A percentile compares a stretch with the other conserved stretches of the same genome.
Evolutionary conservation across 2,113 vertebrate species (phyloP).

Genomic region (Indicator indicator): DNA sequence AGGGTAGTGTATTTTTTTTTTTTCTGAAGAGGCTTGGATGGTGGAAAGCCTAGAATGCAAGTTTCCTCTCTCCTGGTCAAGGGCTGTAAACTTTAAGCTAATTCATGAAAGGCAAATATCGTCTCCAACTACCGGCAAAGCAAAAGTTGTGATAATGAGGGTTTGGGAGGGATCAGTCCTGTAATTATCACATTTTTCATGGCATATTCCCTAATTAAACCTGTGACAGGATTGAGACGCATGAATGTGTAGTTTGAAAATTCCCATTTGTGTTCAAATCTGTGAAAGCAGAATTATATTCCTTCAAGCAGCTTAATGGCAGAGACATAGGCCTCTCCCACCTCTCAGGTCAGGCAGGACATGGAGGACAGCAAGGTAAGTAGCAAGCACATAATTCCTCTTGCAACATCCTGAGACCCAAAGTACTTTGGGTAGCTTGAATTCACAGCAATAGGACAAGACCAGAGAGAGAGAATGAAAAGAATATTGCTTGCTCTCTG

Average conservation of each 20-base stretch:
- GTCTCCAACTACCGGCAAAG: background rate
- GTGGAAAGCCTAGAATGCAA: background rate
- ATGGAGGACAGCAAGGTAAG: background rate
- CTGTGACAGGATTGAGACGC: background rate
- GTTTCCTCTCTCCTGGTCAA: background rate
- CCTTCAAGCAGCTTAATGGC: accelerated
- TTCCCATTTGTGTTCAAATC: background rate
- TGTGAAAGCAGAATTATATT: accelerated
- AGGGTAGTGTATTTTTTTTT: background rate
- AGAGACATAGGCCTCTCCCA: accelerated
- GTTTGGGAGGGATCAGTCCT: accelerated
- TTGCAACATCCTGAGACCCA: background rate
- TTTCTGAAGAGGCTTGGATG: background rate
- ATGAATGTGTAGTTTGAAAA: background rate
- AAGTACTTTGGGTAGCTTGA: background rate
- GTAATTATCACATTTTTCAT: background rate
- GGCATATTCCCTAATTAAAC: background rate
- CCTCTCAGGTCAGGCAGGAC: background rate
- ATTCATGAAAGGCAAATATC: background rate
- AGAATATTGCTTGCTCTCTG: background rate
- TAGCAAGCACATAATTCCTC: background rate
- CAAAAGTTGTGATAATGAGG: background rate
- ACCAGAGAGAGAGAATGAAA: background rate
- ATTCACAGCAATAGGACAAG: background rate
- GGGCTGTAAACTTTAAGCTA: background rate